Evolutionary conservation across 2,888 invertebrate species (phyloP), one percentile per base, ranked within the genome.

Genomic region (Ophioninae sp.): DNA sequence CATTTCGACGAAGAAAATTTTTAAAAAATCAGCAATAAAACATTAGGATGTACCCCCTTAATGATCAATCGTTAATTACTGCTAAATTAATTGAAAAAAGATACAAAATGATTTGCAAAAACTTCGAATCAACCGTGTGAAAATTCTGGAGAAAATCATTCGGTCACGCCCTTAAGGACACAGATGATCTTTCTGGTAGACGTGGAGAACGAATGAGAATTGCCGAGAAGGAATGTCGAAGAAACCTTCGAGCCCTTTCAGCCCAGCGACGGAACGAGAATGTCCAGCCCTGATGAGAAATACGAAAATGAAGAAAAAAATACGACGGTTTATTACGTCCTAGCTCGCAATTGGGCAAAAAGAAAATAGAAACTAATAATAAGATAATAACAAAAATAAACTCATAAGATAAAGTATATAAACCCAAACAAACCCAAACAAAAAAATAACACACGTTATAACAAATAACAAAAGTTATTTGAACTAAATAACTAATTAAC

Each of bases 181-280:
- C 50, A 0, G 17, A 17, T 2, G 50, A 1, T 1, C 44, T 75
- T 75, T 56, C 56, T 17, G 59, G 56, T 59, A 64, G 68, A 69
- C 10, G 77, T 61, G 39, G 65, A 30, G 65, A 70, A 70, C 37
- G 61, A 72, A 62, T 41, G 82, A 84, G 86, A 83, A 86, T 86
- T 84, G 85, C 83, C 85, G 62, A 50, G 78, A 74, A 84, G 81
- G 81, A 78, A 84, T 70, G 72, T 50, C 74, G 50, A 13, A 50
- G 72, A 75, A 75, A 78, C 80, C 79, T 64, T 69, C 62, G 70
- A 67, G 81, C 67, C 68, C 79, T 57, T 76, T 39, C 56, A 41
- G 72, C 30, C 65, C 50, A 75, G 64, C 79, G 74, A 85, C 69
- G 59, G 72, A 73, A 80, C 65, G 72, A 78, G 56, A 79, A 73